phyloP scores from a whole-genome alignment of 2,797 vertebrate species.

The Philypnodon macrostomus region DNA sequence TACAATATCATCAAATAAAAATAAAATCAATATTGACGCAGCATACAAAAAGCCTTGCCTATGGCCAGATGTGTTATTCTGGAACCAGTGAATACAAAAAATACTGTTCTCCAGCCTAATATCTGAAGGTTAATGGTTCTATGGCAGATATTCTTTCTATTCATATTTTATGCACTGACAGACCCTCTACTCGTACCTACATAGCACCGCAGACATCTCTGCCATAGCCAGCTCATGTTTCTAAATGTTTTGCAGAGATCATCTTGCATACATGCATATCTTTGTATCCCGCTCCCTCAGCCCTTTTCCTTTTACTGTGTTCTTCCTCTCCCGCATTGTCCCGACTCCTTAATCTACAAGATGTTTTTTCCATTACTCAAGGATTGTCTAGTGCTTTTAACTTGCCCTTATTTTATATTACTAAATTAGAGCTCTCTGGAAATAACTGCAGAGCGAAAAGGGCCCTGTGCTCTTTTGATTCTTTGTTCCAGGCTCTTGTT shows the following conservation, averaged over 20 bases:
- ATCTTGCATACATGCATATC: conserved; percentile 5
- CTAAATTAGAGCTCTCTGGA: conserved; percentile 84
- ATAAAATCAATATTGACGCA: too few relatives aligned
- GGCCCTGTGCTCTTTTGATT: conserved; percentile 77
- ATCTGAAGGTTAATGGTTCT: too few relatives aligned
- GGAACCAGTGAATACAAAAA: too few relatives aligned
- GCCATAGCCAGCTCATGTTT: not conserved
- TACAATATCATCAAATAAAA: too few relatives aligned
- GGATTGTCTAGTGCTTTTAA: conserved; percentile 59
- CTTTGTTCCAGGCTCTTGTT: conserved; percentile 82
- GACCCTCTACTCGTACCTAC: too few relatives aligned
- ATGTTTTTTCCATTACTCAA: conserved; percentile 70
- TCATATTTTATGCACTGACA: too few relatives aligned
- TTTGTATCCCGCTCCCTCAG: conserved; percentile 15
- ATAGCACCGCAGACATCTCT: conserved; percentile 3
- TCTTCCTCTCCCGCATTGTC: conserved; percentile 47
- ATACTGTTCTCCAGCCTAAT: too few relatives aligned
- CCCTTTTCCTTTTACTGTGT: too few relatives aligned
- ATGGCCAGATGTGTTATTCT: too few relatives aligned
- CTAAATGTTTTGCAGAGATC: conserved; percentile 10
- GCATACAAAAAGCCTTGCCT: too few relatives aligned
- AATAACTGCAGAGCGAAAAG: conserved; percentile 73
- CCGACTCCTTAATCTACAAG: conserved; percentile 47
- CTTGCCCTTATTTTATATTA: conserved; percentile 77
- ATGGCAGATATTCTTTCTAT: too few relatives aligned